Evolutionary conservation across 2,888 invertebrate genomes (phyloP).

Genomic region (Achlya flavicornis): DNA sequence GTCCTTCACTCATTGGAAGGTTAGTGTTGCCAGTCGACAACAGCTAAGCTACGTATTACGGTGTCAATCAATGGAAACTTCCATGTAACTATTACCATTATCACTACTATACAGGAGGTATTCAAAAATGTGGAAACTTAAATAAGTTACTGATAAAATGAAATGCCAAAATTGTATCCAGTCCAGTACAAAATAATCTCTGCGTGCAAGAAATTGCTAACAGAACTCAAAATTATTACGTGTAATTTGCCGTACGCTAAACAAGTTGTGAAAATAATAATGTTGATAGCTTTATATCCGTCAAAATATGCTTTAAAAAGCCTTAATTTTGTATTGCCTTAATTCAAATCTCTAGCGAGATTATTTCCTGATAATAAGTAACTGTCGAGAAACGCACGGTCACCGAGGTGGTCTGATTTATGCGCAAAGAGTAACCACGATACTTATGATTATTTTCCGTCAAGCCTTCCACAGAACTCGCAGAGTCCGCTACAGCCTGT

Average conservation of each 20-base stretch:
- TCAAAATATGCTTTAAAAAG: no score
- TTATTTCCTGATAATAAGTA: neutral
- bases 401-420: neutral
- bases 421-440: neutral
- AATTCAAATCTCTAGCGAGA: neutral
- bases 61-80: constrained; percentile 38
- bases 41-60: constrained; percentile 18
- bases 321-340: no score
- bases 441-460: neutral
- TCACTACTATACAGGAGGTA: constrained; percentile 18
- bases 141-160: neutral
- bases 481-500: constrained; percentile 1
- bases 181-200: no score
- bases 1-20: constrained; percentile 11
- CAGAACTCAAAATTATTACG: no score
- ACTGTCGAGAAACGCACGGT: neutral
- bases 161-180: no score
- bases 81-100: constrained; percentile 42
- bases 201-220: no score
- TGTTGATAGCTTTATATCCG: no score
- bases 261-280: no score
- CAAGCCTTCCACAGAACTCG: neutral
- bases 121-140: neutral
- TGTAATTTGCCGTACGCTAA: no score
- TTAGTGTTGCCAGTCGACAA: neutral